Conservation (phyloP, 2,113 vertebrate species). For the Cyprinodon brontotheroides region DNA sequence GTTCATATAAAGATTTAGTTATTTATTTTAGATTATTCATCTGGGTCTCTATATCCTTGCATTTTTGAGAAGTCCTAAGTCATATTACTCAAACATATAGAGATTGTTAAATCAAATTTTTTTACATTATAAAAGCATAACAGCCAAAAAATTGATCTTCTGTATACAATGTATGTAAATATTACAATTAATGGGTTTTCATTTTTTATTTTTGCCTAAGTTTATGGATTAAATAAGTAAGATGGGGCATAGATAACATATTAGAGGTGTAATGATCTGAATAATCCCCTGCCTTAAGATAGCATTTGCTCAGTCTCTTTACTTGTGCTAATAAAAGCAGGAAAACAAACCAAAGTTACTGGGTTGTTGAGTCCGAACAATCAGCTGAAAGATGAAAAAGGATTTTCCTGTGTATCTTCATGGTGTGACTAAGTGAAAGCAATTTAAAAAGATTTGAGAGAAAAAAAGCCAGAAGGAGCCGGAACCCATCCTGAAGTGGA, state of each 20-base stretch:
- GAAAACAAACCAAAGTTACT: not conserved
- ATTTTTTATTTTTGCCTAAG: not conserved
- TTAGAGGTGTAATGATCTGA: not conserved
- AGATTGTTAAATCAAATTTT: no score
- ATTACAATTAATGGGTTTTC: not conserved
- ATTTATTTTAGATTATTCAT: not conserved
- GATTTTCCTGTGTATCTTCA: not conserved
- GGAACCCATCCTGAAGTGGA: conserved; percentile 8
- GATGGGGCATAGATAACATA: not conserved
- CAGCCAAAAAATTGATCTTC: not conserved
- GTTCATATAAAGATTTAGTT: not conserved
- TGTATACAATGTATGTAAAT: not conserved
- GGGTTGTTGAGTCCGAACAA: not conserved
- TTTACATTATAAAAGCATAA: not conserved
- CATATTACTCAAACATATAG: no score
- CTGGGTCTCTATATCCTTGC: not conserved
- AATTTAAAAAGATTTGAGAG: not conserved
- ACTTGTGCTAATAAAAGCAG: not conserved
- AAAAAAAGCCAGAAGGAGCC: conserved; percentile 8
- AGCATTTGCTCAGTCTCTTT: not conserved
- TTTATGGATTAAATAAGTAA: not conserved
- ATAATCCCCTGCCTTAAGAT: not conserved
- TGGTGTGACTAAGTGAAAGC: not conserved
- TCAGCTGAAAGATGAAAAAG: not conserved
- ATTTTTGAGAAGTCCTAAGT: not conserved